phyloP scores from a whole-genome alignment of 2,888 invertebrate species.

The Alloplasta piceator region DNA sequence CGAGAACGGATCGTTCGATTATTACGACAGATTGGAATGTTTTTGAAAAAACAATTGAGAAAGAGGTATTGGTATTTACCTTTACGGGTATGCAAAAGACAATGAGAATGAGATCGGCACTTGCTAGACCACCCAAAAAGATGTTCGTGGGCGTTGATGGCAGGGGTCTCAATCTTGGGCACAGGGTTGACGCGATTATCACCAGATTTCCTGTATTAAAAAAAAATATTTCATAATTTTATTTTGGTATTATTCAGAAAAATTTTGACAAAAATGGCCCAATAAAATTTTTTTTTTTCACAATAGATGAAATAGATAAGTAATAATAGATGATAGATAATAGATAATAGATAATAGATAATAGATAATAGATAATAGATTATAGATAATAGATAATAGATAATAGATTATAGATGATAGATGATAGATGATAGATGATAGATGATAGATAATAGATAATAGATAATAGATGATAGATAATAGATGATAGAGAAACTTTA shows the following conservation, averaged over 20 bases:
- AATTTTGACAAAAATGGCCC: neutral
- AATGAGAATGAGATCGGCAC: conserved; percentile 88
- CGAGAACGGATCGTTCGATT: neutral
- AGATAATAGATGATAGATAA: too few species aligned
- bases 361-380: too few species aligned
- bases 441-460: too few species aligned
- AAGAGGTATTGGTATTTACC: conserved; percentile 80
- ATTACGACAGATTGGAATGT: neutral
- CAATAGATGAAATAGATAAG: neutral
- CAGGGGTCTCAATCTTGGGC: conserved; percentile 79
- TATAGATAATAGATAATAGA: too few species aligned
- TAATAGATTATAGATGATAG: too few species aligned
- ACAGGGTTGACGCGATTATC: conserved; percentile 84
- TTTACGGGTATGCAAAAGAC: conserved; percentile 89
- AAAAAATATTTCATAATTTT: conserved; percentile 9
- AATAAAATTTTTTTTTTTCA: conserved; percentile 60
- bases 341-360: too few species aligned
- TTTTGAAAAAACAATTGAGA: neutral
- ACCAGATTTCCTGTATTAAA: conserved; percentile 81
- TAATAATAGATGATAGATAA: too few species aligned
- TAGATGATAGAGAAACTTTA: neutral
- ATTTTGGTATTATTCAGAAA: neutral
- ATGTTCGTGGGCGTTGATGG: conserved; percentile 86
- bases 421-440: too few species aligned
- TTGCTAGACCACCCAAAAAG: conserved; percentile 88